Base-by-base conservation (phyloP, 2,113 vertebrate genomes). In the Micronisus gabar region DNA sequence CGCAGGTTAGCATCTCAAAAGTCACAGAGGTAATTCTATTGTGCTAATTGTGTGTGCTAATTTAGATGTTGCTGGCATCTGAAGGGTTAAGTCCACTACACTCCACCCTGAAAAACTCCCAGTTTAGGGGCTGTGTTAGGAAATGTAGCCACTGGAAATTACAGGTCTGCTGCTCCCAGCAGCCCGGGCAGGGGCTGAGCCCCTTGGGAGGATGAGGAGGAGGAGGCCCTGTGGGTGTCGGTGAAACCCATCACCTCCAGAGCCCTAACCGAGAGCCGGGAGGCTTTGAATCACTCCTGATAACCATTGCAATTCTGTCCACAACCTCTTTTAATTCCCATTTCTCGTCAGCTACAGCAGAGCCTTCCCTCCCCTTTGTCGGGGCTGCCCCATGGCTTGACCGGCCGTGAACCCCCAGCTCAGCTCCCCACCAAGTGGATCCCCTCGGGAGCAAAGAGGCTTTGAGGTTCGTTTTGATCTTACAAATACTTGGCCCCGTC, bases 11-110 rank as follows among this genome's bases (percentile, higher is more conserved):
- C 26, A 2, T 8, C 32, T 27, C 26, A 5, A 1, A 29, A 17
- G 16, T 20, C 36, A 4, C 15, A 1, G 58, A 30, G 59, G 52
- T 25, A 4, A 36, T 53, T 9, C 59, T 8, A 0, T 4, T 7
- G 20, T 10, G 40, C 41, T 25, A 36, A 30, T 32, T 23, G 26
- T 2, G 17, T 11, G 45, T 4, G 12, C 53, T 11, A 1, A 20
- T 34, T 38, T 10, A 45, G 52, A 9, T 8, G 6, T 3, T 13
- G 62, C 80, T 3, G 11, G 53, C 23, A 9, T 8, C 38, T 7
- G 20, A 34, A 38, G 61, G 32, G 79, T 68, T 61, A 61, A 68
- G 7, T 4, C 38, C 8, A 3, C n/a, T 14, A 2, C 50, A 21
- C 9, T n/a, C 17, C 27, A 29, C 19, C 62, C 72, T 21, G 55